A percentile compares a stretch with the other conserved stretches of the same genome.
Conservation (phyloP, 2,888 invertebrate genomes). For the Dasypolia templi region DNA sequence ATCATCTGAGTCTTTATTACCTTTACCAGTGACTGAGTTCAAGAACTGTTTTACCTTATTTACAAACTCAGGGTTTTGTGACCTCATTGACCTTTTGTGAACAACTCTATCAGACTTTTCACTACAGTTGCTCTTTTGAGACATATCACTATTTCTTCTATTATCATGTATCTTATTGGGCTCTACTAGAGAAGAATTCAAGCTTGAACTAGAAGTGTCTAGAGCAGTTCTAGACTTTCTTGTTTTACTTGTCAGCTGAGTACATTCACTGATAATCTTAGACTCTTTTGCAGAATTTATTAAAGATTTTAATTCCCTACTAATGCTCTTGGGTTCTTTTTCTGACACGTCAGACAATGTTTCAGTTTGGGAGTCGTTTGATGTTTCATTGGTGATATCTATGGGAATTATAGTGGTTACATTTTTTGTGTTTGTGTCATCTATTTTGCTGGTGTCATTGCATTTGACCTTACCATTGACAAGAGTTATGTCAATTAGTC, state of each 20-base stretch:
- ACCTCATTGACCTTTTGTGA: constrained; percentile 90
- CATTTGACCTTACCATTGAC: constrained; percentile 58
- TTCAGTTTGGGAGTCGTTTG: constrained; percentile 79
- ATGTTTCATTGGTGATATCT: constrained; percentile 69
- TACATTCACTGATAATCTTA: constrained; percentile 91
- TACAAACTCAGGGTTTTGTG: constrained; percentile 92
- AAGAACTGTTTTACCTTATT: constrained; percentile 91
- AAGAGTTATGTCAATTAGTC: constrained; percentile 43
- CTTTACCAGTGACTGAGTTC: constrained; percentile 87
- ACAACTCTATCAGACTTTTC: constrained; percentile 81
- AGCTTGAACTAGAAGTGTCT: constrained; percentile 85
- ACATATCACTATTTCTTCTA: constrained; percentile 81
- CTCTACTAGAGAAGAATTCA: constrained; percentile 81
- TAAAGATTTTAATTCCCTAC: constrained; percentile 91
- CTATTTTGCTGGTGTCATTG: constrained; percentile 55
- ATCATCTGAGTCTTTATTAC: constrained; percentile 78
- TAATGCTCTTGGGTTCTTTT: constrained; percentile 85
- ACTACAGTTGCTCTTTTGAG: constrained; percentile 82
- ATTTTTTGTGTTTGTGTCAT: constrained; percentile 40
- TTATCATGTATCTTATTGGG: constrained; percentile 77
- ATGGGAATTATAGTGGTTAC: constrained; percentile 47
- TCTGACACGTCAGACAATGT: constrained; percentile 77
- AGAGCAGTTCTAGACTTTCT: constrained; percentile 85
- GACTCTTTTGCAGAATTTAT: constrained; percentile 93
- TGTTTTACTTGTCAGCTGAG: constrained; percentile 88